Evolutionary conservation across 2,797 vertebrate species (phyloP).

Genomic region (Thripadectes ignobilis): DNA sequence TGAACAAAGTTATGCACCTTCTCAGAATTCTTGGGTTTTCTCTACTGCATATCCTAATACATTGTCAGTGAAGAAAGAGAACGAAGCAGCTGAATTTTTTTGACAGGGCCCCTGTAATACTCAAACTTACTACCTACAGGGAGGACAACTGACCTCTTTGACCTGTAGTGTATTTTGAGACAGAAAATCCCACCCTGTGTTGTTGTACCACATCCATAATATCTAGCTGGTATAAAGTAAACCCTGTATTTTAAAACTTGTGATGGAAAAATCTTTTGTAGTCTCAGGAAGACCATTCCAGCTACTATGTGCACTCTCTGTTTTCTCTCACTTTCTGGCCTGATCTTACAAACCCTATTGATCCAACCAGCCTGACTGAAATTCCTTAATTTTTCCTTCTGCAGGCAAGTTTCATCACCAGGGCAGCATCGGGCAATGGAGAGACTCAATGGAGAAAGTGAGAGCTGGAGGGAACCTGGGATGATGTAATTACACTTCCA

Average conservation of each 20-base stretch:
- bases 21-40: not conserved
- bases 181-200: not conserved
- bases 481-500: not conserved
- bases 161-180: not conserved
- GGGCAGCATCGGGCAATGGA: not conserved
- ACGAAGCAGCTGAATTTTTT: not conserved
- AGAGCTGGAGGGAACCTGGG: not conserved
- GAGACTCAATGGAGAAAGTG: not conserved
- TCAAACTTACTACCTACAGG: not conserved
- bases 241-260: not conserved
- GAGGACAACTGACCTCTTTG: not conserved
- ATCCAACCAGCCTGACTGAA: not conserved
- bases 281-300: not conserved
- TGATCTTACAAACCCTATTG: not conserved
- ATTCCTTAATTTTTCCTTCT: not conserved
- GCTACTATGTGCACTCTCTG: not conserved
- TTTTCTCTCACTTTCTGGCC: not conserved
- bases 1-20: not conserved
- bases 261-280: not conserved
- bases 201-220: not conserved
- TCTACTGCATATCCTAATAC: not conserved
- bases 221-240: not conserved
- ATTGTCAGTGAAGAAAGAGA: not conserved
- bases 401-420: not conserved
- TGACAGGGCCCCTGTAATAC: not conserved